Evolutionary conservation across 2,113 vertebrate species (phyloP).

Genomic region (Axis porcinus): DNA sequence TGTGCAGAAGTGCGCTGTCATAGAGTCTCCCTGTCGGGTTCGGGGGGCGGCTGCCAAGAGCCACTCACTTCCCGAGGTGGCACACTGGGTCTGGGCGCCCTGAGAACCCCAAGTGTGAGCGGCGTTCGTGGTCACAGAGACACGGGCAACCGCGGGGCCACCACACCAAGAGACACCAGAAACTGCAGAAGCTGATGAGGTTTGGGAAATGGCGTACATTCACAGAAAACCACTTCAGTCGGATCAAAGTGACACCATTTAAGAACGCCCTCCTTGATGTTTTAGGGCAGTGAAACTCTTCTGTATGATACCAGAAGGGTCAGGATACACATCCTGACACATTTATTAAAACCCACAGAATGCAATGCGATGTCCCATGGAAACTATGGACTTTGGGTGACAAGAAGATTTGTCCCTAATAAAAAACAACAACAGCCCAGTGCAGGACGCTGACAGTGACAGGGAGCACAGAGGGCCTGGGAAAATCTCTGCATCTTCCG

Average conservation of each 20-base stretch:
- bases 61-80: not conserved
- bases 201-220: not conserved
- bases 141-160: not conserved
- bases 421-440: not conserved
- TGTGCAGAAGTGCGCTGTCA: not conserved
- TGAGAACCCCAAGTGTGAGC: not conserved
- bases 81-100: not conserved
- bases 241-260: not conserved
- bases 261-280: not conserved
- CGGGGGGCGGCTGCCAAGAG: not conserved
- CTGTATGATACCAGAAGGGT: accelerated
- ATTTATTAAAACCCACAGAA: not conserved
- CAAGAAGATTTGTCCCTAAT: accelerated
- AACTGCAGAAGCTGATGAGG: not conserved
- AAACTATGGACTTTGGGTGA: not conserved
- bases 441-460: not conserved
- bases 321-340: not conserved
- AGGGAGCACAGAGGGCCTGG: accelerated
- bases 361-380: accelerated
- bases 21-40: not conserved
- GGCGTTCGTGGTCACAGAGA: not conserved
- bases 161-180: not conserved
- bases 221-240: not conserved
- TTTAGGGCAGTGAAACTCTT: not conserved
- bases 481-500: not conserved